Conservation (phyloP, 2,113 vertebrate species). For the Halcyon senegalensis region DNA sequence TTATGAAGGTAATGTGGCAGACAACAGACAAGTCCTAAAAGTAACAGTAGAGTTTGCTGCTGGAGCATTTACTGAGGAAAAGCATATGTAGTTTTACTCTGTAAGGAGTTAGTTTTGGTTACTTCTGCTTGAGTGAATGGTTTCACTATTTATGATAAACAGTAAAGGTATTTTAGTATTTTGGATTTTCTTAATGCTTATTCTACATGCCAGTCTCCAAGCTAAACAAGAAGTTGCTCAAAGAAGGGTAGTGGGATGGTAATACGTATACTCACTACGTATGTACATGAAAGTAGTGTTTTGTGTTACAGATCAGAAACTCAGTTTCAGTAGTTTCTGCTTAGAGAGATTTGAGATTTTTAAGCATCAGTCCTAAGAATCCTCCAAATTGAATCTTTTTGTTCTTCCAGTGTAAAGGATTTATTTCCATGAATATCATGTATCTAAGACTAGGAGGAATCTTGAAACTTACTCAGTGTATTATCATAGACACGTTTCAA, state of each 20-base stretch:
- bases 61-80: not conserved
- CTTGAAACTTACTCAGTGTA: not conserved
- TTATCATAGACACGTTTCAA: not conserved
- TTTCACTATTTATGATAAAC: not conserved
- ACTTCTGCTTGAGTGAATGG: not conserved
- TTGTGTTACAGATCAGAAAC: not conserved
- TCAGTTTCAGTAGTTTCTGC: not conserved
- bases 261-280: not conserved
- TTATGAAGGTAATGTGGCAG: not conserved
- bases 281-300: not conserved
- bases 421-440: not conserved
- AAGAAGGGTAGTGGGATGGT: not conserved
- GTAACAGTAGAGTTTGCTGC: not conserved
- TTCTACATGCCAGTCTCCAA: accelerated
- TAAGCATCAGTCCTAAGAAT: not conserved
- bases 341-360: not conserved
- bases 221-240: not conserved
- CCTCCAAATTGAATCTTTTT: not conserved
- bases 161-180: not conserved
- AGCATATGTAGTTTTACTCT: not conserved
- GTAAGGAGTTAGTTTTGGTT: not conserved
- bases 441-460: not conserved
- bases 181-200: not conserved
- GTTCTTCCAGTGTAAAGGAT: not conserved
- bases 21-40: not conserved